Evolutionary conservation across 2,888 invertebrate species (phyloP), one percentile per base, ranked within the genome.

Genomic region (Lomographa bimaculata): DNA sequence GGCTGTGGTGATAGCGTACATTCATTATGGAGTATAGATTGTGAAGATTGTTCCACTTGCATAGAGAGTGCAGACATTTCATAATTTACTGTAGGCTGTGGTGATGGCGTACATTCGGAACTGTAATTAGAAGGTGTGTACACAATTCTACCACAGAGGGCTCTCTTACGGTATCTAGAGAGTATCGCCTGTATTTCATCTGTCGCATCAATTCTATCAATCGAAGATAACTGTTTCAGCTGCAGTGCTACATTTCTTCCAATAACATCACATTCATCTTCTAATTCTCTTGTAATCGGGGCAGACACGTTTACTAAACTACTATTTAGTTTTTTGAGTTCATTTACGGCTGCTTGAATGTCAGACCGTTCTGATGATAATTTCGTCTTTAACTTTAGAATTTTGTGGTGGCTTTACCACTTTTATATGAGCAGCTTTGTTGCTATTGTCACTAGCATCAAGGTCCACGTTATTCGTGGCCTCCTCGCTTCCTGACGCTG

Each of bases 401-500:
- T 42, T 46, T 46, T 46, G n/a, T 42, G 29, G 36, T 42, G 30
- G 38, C 25, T 38, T 48, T 19, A 36, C 35, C 36, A 35, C 27
- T 36, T 48, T 35, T 45, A 25, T 45, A 39, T 36, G 32, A 45
- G 11, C 39, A 20, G 36, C 35, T 23, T 48, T 32, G 35, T 40
- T 45, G 48, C 45, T 48, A 45, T 44, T 48, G 40, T 43, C 48
- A 44, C 45, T 39, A 39, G 43, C 39, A 45, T 48, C 45, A 48
- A 40, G 32, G 36, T 44, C 45, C 34, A 20, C 32, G 48, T 45
- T 48, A 44, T 45, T 34, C 42, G 48, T 45, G 34, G 34, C 34
- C 29, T 41, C 37, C 30, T 39, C 32, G 33, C 17, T 43, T 43
- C 33, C 42, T 30, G 34, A 37, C 30, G 16, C 19, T 34, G 38